Evolutionary conservation across 2,113 vertebrate genomes (phyloP).

Genomic region (Stomatorhinus ivindoensis): DNA sequence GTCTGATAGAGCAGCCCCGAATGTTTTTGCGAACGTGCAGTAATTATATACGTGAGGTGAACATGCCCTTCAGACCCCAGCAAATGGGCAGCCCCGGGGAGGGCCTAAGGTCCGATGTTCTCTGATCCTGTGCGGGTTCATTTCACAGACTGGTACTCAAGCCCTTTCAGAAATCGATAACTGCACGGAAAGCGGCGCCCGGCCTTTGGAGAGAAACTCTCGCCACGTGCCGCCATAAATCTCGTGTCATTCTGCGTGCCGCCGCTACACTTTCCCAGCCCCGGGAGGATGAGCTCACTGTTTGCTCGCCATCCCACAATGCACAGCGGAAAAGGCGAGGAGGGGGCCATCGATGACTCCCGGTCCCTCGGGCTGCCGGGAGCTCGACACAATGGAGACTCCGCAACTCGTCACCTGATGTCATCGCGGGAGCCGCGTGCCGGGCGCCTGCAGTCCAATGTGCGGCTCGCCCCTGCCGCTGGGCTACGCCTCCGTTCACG

Average conservation of each 20-base stretch:
- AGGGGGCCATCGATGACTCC: constrained; percentile 35
- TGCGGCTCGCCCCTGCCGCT: neutral
- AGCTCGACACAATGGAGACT: constrained; percentile 36
- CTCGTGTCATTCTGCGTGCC: neutral
- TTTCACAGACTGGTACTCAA: neutral
- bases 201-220: neutral
- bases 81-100: neutral
- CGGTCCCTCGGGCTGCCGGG: constrained; percentile 36
- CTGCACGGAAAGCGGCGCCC: constrained; percentile 18
- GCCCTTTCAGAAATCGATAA: constrained; percentile 23
- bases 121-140: neutral
- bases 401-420: neutral
- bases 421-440: neutral
- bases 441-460: neutral
- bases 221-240: neutral
- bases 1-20: neutral
- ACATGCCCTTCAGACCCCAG: neutral
- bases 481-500: neutral
- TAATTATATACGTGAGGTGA: neutral
- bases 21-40: neutral
- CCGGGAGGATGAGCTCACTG: constrained; percentile 12
- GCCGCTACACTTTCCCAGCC: neutral
- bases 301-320: constrained; percentile 31
- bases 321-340: constrained; percentile 22
- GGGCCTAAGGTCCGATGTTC: neutral